phyloP scores from a whole-genome alignment of 1,140 invertebrate species.

The Zelostemma sp. region DNA sequence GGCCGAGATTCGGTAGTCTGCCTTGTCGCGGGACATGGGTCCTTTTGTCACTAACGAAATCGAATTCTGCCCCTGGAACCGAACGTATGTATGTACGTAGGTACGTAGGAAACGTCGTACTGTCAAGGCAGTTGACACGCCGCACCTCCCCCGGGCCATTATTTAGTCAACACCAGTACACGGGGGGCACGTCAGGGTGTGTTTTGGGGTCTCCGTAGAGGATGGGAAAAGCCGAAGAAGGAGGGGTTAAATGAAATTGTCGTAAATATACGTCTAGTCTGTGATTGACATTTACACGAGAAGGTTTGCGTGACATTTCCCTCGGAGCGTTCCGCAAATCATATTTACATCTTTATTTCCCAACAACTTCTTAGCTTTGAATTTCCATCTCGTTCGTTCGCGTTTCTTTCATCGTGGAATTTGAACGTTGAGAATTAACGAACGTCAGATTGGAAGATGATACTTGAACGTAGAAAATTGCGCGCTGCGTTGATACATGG shows the following conservation, averaged over 20 bases:
- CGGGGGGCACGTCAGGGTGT: conserved; percentile 48
- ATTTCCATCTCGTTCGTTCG: neutral
- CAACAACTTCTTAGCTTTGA: conserved; percentile 12
- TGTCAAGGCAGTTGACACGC: conserved; percentile 67
- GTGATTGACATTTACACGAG: conserved; percentile 70
- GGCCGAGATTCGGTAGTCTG: conserved; percentile 42
- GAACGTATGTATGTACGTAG: conserved; percentile 27
- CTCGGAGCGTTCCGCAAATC: conserved; percentile 10
- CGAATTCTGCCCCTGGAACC: conserved; percentile 46
- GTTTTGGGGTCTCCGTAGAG: conserved; percentile 44
- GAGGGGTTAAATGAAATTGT: conserved; percentile 51
- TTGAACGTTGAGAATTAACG: no score
- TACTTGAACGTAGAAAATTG: no score
- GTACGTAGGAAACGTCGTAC: conserved; percentile 55
- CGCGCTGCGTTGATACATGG: no score
- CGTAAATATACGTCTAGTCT: conserved; percentile 65
- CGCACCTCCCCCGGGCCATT: conserved; percentile 63
- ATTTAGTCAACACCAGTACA: conserved; percentile 66
- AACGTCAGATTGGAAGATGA: no score
- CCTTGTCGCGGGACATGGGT: conserved; percentile 38
- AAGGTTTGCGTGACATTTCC: conserved; percentile 37
- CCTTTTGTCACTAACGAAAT: conserved; percentile 51
- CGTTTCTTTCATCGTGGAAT: no score
- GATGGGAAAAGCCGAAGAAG: conserved; percentile 29
- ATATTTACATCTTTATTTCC: neutral